Percentiles rank a stretch among this genome's conserved stretches.
These are phyloP conservation scores for Semotilus atromaculatus DNA, from an alignment of 2,797 vertebrate genomes.

Conservation along the genomic window DNA sequence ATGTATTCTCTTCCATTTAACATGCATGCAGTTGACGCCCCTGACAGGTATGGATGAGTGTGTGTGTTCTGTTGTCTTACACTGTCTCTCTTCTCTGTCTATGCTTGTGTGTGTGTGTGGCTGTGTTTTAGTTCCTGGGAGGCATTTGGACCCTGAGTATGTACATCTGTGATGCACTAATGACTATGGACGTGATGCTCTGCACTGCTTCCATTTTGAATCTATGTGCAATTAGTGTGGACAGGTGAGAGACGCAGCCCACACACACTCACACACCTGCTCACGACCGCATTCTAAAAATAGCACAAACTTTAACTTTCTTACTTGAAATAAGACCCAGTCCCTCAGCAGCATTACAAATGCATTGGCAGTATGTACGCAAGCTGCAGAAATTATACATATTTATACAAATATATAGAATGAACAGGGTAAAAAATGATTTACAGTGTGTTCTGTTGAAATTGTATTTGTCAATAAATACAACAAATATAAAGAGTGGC, in stretches of 20 bases:
- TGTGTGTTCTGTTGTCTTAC: conserved; percentile 1
- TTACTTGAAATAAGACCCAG: neutral
- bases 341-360: neutral
- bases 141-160: conserved; percentile 72
- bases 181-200: conserved; percentile 75
- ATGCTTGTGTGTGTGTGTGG: neutral
- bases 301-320: neutral
- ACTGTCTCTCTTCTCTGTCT: neutral
- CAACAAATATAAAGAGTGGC: neutral
- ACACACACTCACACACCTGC: neutral
- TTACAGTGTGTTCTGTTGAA: neutral
- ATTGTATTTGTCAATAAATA: neutral
- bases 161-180: conserved; percentile 69
- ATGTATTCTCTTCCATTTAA: neutral
- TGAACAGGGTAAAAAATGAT: neutral
- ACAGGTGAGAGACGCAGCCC: conserved; percentile 62
- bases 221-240: conserved; percentile 71
- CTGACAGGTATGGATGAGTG: neutral
- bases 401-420: neutral
- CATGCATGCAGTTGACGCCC: neutral
- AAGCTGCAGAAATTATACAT: neutral
- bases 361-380: neutral
- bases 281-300: neutral
- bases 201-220: conserved; percentile 73
- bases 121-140: conserved; percentile 67